Base-by-base conservation (phyloP, 2,888 invertebrate genomes). In the Crepidodera aurea region DNA sequence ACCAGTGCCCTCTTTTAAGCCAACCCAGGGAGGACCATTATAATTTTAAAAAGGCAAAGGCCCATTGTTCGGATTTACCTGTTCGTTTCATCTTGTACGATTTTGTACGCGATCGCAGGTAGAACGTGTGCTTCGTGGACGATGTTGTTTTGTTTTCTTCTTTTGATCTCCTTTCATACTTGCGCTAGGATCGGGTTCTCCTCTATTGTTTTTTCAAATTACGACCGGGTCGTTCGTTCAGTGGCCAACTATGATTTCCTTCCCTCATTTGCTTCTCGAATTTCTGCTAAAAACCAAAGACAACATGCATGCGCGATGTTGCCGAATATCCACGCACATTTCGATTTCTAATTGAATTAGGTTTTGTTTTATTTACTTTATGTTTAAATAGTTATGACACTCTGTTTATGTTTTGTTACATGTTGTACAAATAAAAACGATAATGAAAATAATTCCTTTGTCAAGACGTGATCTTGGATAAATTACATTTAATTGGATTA, bases 1-100 rank as follows among this genome's bases (percentile, higher is more conserved):
- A 46, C 25, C 25, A 46, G 13, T 13, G 15, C 13, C 34, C n/a
- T 7, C 10, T 34, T n/a, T n/a, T 34, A n/a, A 34, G n/a, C 10
- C 2, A 34, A 34, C n/a, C 4, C 25, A n/a, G 25, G 25, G 25
- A 22, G 5, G 12, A 37, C 37, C 13, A 34, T 60, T 32, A 61
- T 61, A 59, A 55, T 42, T 62, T 58, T 51, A 60, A 60, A 56
- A 22, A 22, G 22, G 22, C 22, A 22, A 22, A 22, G 22, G 42
- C 25, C 55, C 37, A 22, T 55, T 55, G 50, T 60, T 54, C 40
- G n/a, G 39, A 54, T 60, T 50, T 60, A 60, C 54, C 60, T 60
- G 54, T 29, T 15, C 40, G 7, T n/a, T 40, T 32, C 16, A 12
- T 60, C 22, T 44, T 53, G n/a, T n/a, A n/a, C n/a, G 44, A 12